Evolutionary conservation across 2,797 vertebrate species (phyloP).

Genomic region (Poecile montanus): DNA sequence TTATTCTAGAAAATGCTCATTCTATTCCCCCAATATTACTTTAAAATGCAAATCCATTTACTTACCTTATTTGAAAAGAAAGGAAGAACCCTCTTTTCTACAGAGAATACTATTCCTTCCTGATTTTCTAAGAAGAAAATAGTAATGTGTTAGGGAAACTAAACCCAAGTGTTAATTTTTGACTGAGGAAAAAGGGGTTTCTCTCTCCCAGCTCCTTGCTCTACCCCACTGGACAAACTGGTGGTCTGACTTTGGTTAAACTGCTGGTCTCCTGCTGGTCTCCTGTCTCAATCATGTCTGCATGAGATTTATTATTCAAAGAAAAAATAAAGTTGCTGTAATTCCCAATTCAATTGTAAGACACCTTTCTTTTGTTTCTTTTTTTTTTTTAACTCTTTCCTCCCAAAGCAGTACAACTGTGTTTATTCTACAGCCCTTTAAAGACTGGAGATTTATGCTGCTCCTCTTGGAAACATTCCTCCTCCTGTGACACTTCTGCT

Average conservation of each 20-base stretch:
- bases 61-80: not conserved
- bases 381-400: not conserved
- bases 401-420: not conserved
- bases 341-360: not conserved
- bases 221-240: not conserved
- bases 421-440: not conserved
- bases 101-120: not conserved
- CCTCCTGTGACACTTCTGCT: not conserved
- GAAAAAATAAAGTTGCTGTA: not conserved
- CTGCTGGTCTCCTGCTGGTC: not conserved
- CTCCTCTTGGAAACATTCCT: not conserved
- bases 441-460: not conserved
- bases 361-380: not conserved
- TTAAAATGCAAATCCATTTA: slow-evolving; percentile 3
- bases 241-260: not conserved
- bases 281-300: not conserved
- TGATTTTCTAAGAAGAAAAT: not conserved
- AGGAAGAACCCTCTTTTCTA: not conserved
- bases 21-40: not conserved
- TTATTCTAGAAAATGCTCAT: not conserved
- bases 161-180: not conserved
- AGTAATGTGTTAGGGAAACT: not conserved
- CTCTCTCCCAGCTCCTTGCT: not conserved
- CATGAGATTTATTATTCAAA: not conserved
- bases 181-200: not conserved